phyloP scores from a whole-genome alignment of 1,140 invertebrate species.

The Marisa cornuarietis region DNA sequence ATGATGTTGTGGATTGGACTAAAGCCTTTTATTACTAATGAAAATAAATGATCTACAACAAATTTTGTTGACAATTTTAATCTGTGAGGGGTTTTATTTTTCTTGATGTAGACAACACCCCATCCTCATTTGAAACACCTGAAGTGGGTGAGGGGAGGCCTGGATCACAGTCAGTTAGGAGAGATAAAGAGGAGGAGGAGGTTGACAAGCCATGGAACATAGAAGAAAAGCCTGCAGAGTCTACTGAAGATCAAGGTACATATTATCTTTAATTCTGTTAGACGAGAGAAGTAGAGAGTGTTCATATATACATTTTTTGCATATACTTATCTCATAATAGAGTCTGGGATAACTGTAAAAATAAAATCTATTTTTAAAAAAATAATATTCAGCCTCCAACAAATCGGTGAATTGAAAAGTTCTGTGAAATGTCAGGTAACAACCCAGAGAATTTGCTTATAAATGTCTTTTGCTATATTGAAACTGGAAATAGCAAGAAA shows the following conservation, averaged over 20 bases:
- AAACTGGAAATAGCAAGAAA: too few species aligned
- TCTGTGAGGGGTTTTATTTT: constrained; percentile 3
- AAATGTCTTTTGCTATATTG: too few species aligned
- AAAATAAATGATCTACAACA: neutral
- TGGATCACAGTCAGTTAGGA: constrained; percentile 6
- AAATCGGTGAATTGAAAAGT: too few species aligned
- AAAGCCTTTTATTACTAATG: neutral
- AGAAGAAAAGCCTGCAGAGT: neutral
- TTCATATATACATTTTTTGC: neutral
- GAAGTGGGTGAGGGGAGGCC: constrained; percentile 27
- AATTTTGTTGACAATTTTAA: neutral
- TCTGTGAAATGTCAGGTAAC: too few species aligned
- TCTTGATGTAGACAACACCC: constrained; percentile 47
- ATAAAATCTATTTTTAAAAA: too few species aligned
- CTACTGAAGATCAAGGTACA: neutral
- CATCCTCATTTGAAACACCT: constrained; percentile 64
- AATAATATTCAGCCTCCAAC: too few species aligned
- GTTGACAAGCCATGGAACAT: neutral
- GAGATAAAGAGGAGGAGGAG: neutral
- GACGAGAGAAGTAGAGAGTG: neutral
- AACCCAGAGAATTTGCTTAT: too few species aligned
- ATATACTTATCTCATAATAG: too few species aligned
- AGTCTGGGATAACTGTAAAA: too few species aligned
- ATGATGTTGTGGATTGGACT: too few species aligned
- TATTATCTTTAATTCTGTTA: neutral